Evolutionary conservation across 2,797 vertebrate genomes (phyloP).

Genomic region (Melanogrammus aeglefinus): DNA sequence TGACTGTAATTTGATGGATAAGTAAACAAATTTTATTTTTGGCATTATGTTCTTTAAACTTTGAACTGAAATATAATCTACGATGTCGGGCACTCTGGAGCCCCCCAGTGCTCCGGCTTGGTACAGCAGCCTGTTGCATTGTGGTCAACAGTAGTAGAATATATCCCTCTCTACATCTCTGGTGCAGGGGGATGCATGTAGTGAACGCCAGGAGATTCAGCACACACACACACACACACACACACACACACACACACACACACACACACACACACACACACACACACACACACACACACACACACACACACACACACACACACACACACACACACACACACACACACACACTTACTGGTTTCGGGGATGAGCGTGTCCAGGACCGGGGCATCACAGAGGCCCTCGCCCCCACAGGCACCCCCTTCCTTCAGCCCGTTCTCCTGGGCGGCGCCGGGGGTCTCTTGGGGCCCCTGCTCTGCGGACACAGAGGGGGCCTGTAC

Average conservation of each 20-base stretch:
- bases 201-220: too few species aligned
- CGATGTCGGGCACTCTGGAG: not conserved
- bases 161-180: too few species aligned
- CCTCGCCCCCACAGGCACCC: constrained; percentile 70
- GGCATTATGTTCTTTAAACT: too few species aligned
- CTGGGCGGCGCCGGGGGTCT: constrained; percentile 61
- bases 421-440: constrained; percentile 84
- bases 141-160: too few species aligned
- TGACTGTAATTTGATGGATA: too few species aligned
- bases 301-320: constrained; percentile 52
- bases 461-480: constrained; percentile 58
- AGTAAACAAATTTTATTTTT: too few species aligned
- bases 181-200: too few species aligned
- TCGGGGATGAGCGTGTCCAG: constrained; percentile 91
- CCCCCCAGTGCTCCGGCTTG: too few species aligned
- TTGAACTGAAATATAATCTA: not conserved
- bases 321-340: constrained; percentile 49
- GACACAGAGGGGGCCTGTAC: constrained; percentile 62
- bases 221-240: not conserved
- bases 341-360: constrained; percentile 85
- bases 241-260: not conserved
- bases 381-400: constrained; percentile 82
- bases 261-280: constrained; percentile 7
- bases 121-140: not conserved
- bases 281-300: constrained; percentile 48